phyloP scores from a whole-genome alignment of 1,140 invertebrate species.

The Eurytemora carolleeae region DNA sequence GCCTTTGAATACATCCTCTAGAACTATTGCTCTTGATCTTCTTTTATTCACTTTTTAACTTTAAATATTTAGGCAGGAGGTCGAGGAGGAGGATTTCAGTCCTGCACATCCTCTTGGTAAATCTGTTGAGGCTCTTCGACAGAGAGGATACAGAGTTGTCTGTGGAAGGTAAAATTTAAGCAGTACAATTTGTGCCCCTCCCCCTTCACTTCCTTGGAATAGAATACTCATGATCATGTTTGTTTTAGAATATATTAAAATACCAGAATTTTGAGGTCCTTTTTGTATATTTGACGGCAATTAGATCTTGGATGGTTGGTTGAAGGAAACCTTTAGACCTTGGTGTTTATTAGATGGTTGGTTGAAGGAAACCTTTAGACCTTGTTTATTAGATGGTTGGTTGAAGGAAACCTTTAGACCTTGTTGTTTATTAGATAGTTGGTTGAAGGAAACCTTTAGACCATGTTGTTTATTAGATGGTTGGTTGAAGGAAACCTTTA shows the following conservation, averaged over 20 bases:
- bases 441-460: background rate
- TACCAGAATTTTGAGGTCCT: conserved; percentile 5
- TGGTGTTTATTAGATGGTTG: conserved; percentile 86
- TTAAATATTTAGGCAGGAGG: conserved; percentile 51
- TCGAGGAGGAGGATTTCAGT: conserved; percentile 77
- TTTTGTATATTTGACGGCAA: conserved; percentile 2
- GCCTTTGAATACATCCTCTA: no score
- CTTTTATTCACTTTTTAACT: no score
- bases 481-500: background rate
- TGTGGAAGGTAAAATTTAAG: background rate
- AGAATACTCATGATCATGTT: no score
- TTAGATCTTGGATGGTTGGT: conserved; percentile 36
- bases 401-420: background rate
- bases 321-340: conserved; percentile 89
- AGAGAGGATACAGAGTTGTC: background rate
- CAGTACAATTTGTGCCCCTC: no score
- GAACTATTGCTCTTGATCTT: no score
- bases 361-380: background rate
- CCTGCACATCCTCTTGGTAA: conserved; percentile 30
- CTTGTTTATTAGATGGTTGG: background rate
- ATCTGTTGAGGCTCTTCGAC: background rate
- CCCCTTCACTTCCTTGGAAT: no score
- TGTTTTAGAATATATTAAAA: no score
- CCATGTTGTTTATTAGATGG: background rate
- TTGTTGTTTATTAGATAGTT: conserved; percentile 1